Evolutionary conservation across 2,797 vertebrate genomes (phyloP).

Genomic region (Lerista edwardsae): DNA sequence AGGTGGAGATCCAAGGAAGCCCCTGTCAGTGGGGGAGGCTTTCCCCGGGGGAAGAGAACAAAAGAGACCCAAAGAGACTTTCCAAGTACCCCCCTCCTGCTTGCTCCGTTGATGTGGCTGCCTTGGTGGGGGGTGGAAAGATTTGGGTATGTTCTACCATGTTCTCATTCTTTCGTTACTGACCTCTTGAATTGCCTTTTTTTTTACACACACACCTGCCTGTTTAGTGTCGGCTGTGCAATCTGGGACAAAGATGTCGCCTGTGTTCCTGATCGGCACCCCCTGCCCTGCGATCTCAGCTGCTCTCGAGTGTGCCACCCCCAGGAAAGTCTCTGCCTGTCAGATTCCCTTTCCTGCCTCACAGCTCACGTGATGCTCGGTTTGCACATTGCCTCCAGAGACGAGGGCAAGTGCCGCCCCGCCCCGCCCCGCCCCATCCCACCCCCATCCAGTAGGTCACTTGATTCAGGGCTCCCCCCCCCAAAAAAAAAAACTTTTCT

Average conservation of each 20-base stretch:
- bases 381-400: constrained; percentile 48
- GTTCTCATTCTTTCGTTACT: not conserved
- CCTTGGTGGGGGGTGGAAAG: too few species aligned
- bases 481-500: not conserved
- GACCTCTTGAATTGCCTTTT: not conserved
- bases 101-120: too few species aligned
- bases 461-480: not conserved
- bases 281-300: not conserved
- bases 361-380: constrained; percentile 49
- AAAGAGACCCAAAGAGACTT: too few species aligned
- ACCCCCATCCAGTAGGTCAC: not conserved
- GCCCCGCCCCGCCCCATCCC: not conserved
- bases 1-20: too few species aligned
- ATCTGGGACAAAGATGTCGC: not conserved
- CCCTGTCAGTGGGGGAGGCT: too few species aligned
- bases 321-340: not conserved
- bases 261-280: not conserved
- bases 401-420: constrained; percentile 31
- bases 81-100: too few species aligned
- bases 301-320: not conserved
- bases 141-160: too few species aligned
- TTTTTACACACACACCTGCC: not conserved
- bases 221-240: not conserved
- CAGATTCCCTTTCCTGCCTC: not conserved
- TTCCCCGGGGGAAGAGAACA: too few species aligned